phyloP scores from a whole-genome alignment of 23 tunicate species.

The Phallusia fumigata region DNA sequence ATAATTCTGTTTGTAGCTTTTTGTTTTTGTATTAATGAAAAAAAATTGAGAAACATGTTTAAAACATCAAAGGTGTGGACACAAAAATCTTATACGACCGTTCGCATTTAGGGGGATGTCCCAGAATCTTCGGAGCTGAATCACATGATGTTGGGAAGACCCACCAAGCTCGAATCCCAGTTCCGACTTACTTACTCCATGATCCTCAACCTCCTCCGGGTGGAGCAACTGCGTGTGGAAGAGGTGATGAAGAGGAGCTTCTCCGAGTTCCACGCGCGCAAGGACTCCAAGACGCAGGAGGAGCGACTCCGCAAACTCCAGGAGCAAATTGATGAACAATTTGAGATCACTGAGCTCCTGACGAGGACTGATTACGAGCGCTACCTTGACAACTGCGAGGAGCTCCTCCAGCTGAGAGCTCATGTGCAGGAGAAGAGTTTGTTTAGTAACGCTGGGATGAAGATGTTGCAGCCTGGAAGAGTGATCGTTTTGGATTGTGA shows the following conservation, averaged over 20 bases:
- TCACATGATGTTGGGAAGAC: conserved; percentile 95
- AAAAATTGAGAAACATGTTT: too few species aligned
- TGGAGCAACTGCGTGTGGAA: conserved; percentile 94
- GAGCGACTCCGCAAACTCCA: conserved; percentile 18
- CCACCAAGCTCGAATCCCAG: conserved; percentile 93
- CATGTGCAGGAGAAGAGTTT: conserved; percentile 29
- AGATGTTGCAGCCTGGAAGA: conserved; percentile 64
- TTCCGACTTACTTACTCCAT: conserved; percentile 98
- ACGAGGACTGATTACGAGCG: conserved; percentile 40
- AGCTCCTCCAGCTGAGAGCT: conserved; percentile 47
- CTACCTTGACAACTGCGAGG: conserved; percentile 63
- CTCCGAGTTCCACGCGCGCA: conserved; percentile 88
- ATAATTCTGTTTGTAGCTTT: too few species aligned
- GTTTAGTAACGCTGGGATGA: conserved; percentile 25
- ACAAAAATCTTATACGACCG: neutral
- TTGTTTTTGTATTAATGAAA: too few species aligned
- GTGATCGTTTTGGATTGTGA: conserved; percentile 54
- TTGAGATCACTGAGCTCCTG: conserved; percentile 32
- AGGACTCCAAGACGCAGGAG: conserved; percentile 69
- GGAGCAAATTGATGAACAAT: conserved; percentile 14
- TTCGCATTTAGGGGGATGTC: conserved; percentile 55
- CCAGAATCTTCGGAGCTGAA: conserved; percentile 89
- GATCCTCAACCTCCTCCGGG: conserved; percentile 94
- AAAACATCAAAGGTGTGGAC: neutral
- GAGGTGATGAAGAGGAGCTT: conserved; percentile 99